phyloP scores from a whole-genome alignment of 2,113 vertebrate species.

The Pachypanchax playfairii region DNA sequence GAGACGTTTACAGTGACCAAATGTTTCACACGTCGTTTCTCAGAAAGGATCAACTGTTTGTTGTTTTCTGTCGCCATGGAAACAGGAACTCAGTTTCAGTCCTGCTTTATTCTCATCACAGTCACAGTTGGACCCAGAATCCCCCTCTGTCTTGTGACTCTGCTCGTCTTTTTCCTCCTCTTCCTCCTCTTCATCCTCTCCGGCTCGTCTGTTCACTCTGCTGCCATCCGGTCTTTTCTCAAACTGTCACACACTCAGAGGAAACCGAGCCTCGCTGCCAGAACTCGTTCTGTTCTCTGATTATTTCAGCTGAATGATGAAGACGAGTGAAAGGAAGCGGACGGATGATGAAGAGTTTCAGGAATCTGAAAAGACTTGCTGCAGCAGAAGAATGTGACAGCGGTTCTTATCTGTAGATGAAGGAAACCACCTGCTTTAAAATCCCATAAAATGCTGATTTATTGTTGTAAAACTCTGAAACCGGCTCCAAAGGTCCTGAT shows the following conservation, averaged over 20 bases:
- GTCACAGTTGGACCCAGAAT: background rate
- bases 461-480: background rate
- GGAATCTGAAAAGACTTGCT: constrained; percentile 49
- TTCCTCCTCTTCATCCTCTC: background rate
- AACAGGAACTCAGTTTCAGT: background rate
- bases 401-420: background rate
- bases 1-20: too few relatives aligned
- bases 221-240: constrained; percentile 43
- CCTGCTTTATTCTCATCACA: background rate
- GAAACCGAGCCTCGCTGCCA: constrained; percentile 1
- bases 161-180: background rate
- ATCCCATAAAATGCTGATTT: background rate
- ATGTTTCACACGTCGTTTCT: too few relatives aligned
- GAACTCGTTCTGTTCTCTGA: background rate
- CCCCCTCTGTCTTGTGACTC: constrained; percentile 13
- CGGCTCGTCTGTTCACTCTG: background rate
- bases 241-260: constrained; percentile 37
- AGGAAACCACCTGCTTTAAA: too few relatives aligned
- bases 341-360: background rate
- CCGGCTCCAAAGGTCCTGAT: background rate
- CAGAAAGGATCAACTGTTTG: too few relatives aligned
- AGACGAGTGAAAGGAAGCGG: background rate
- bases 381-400: constrained; percentile 41
- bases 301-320: background rate
- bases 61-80: constrained; percentile 17